phyloP scores from a whole-genome alignment of 2,888 invertebrate genomes.

The Coelinius sp. region DNA sequence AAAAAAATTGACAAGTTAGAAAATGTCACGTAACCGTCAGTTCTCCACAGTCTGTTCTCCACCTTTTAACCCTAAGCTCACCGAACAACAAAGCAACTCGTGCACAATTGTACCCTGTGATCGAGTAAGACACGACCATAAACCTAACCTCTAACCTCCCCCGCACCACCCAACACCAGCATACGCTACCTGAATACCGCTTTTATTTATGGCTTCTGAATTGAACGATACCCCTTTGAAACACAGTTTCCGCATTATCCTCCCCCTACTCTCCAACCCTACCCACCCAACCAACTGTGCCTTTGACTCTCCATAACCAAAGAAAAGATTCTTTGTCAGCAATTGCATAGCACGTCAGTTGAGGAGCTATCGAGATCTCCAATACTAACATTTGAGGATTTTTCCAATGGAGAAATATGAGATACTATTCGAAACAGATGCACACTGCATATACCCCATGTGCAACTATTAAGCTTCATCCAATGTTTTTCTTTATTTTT shows the following conservation, averaged over 20 bases:
- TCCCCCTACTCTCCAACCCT: not conserved
- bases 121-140: not conserved
- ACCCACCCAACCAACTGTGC: not conserved
- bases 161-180: slow-evolving; percentile 35
- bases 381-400: not conserved
- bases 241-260: not conserved
- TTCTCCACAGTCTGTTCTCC: not conserved
- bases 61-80: too few species aligned
- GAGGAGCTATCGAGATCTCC: not conserved
- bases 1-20: not conserved
- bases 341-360: not conserved
- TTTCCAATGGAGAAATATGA: slow-evolving; percentile 32
- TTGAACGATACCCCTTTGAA: slow-evolving; percentile 11
- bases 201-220: slow-evolving; percentile 57
- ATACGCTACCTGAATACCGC: slow-evolving; percentile 54
- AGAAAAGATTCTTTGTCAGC: slow-evolving; percentile 7
- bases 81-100: slow-evolving; percentile 2
- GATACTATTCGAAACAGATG: slow-evolving; percentile 18
- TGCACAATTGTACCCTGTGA: not conserved
- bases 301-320: slow-evolving; percentile 11
- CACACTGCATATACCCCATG: slow-evolving; percentile 11
- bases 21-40: not conserved
- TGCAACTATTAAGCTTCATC: slow-evolving; percentile 26
- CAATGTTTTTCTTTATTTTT: not conserved
- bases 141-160: slow-evolving; percentile 4